Evolutionary conservation across 2,797 vertebrate genomes (phyloP), one percentile per base, ranked within the genome.

Genomic region (Harpagifer antarcticus): DNA sequence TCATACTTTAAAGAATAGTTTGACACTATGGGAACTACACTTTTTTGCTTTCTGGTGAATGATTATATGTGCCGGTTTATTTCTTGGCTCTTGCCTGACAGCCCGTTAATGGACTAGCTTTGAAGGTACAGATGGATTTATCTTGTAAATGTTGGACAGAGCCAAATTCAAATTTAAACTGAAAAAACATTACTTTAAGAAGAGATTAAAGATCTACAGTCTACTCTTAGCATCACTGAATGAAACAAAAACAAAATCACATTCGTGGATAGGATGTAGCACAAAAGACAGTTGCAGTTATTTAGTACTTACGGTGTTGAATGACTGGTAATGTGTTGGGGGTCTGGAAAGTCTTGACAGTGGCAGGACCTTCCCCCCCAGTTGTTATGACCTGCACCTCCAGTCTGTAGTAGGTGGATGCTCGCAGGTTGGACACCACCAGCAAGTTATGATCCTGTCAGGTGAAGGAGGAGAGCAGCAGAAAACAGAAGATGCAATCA

Each of bases 301-400:
- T 54, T 23, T 15, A 2, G 6, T 27, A 90, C 96, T 96, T 92
- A 98, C 98, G 91, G 86, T 96, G 96, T 15, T 93, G 91, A 16
- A 91, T 83, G 40, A 94, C 91, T 0, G 94, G 93, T 66, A 95
- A 90, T 31, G 95, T 87, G 74, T 90, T 93, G 0, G 97, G 97
- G 3, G 97, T 99, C 79, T 94, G 93, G 87, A 99, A 99, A 2
- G 95, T 95, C 89, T 95, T 97, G 68, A 97, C 94, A 0, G 96
- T 96, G 54, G 96, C 96, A 2, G 98, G 96, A 16, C 97, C 97
- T 66, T 97, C 97, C 49, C 97, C 97, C 4, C 87, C 95, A 0
- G 95, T 93, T 0, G 96, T 98, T 85, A 99, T 92, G 65, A 96
- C 96, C 68, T 97, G 97, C 20, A 99, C 97, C 87, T 99, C 97